Evolutionary conservation across 1,140 invertebrate species (phyloP), one percentile per base, ranked within the genome.

Genomic region (Aphelinus atriplicis): DNA sequence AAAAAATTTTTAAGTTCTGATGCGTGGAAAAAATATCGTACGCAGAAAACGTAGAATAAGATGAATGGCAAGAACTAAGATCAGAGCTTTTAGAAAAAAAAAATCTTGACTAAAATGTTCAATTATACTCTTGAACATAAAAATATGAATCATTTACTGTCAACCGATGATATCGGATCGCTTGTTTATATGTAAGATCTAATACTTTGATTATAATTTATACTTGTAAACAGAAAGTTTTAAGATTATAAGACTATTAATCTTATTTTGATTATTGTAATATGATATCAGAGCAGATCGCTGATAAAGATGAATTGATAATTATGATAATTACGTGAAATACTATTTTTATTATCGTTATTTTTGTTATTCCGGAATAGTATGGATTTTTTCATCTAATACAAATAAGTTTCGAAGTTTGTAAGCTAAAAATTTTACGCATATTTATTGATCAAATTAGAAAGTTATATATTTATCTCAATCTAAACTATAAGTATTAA

Each of bases 131-230:
- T 80, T 82, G 51, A 53, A 26, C 9, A 42, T 64, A 71, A 71
- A 75, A 56, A 53, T 53, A 3, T 71, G 46, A 64, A 71, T 46
- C 1, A 56, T 72, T 72, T 10, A 58, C 9, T 56, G n/a, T 56
- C 58, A 62, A 26, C 9, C 58, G 46, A 56, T 7, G 50, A 69
- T 56, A 42, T 66, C 64, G 71, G 65, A 79, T 81, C 69, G 82
- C 83, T 85, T 85, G 77, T 83, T 84, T 83, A 78, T 81, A 81
- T 80, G 76, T 78, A 80, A 82, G 26, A 26, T 26, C 26, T 26
- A 26, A 26, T 26, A 26, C 26, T 26, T 26, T 84, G 80, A 84
- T 84, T 79, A 80, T 83, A 84, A 82, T 79, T 78, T 78, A 77
- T 80, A 78, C 77, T 78, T 74, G 68, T 81, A 77, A 78, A 77